Percentiles rank a stretch among this genome's conserved stretches.
Conservation (phyloP, 2,113 vertebrate genomes). For the Xenopus borealis region DNA sequence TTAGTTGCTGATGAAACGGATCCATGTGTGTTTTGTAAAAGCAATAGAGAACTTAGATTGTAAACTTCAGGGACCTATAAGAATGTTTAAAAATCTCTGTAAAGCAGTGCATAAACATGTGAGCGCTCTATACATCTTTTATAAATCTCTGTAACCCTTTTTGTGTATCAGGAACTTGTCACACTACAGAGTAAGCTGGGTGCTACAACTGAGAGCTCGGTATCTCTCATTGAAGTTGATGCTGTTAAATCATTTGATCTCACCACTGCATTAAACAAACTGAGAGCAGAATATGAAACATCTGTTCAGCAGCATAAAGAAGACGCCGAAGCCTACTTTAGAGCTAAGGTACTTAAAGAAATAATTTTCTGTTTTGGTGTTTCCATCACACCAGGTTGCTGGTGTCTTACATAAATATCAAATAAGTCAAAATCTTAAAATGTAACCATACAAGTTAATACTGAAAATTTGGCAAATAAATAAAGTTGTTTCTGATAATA, state of each 20-base stretch:
- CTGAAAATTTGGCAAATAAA: no score
- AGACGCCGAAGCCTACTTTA: constrained; percentile 61
- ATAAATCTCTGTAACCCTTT: background rate
- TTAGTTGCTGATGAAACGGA: no score
- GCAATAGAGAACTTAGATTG: no score
- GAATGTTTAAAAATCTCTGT: no score
- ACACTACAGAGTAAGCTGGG: constrained; percentile 56
- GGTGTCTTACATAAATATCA: background rate
- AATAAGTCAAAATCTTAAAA: no score
- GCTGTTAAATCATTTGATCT: constrained; percentile 60
- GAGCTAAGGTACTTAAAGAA: constrained; percentile 51
- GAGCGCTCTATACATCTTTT: no score
- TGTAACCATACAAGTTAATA: background rate
- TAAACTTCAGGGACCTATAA: no score
- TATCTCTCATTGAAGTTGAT: constrained; percentile 62
- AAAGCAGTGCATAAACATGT: no score
- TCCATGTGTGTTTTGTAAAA: no score
- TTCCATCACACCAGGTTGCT: no score
- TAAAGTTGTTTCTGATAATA: no score
- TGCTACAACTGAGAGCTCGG: constrained; percentile 50
- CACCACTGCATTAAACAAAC: constrained; percentile 54
- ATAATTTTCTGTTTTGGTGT: background rate
- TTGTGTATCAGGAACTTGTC: constrained; percentile 51
- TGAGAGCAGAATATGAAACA: constrained; percentile 56
- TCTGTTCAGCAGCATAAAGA: constrained; percentile 57